Evolutionary conservation across 1,140 invertebrate genomes (phyloP).

Genomic region (Scaptomyza hsui): DNA sequence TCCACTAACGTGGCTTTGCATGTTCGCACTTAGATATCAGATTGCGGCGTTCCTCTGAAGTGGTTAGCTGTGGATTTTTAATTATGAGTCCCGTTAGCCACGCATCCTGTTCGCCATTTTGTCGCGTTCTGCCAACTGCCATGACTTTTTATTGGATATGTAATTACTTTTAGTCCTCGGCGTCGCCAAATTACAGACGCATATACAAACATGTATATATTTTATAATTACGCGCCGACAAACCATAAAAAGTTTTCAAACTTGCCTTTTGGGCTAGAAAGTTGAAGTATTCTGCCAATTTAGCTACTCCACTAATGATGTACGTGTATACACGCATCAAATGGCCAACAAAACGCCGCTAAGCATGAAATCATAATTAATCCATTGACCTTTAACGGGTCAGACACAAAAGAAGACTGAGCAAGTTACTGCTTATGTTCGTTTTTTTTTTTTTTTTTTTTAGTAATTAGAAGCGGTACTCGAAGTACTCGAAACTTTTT

Average conservation of each 20-base stretch:
- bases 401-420: neutral
- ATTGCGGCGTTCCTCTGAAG: conserved; percentile 18
- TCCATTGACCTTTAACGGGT: conserved; percentile 48
- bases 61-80: conserved; percentile 60
- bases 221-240: conserved; percentile 69
- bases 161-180: conserved; percentile 66
- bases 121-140: conserved; percentile 44
- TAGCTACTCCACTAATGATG: conserved; percentile 53
- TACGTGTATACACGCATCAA: conserved; percentile 35
- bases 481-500: neutral
- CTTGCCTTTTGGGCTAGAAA: conserved; percentile 35
- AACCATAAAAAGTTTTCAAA: conserved; percentile 46
- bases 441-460: neutral
- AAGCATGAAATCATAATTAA: conserved; percentile 41
- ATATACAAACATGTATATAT: conserved; percentile 58
- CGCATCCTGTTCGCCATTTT: conserved; percentile 37
- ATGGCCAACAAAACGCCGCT: conserved; percentile 38
- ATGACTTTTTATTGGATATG: conserved; percentile 78
- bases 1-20: conserved; percentile 1
- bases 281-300: conserved; percentile 40
- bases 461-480: conserved; percentile 3
- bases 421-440: neutral
- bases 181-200: conserved; percentile 48
- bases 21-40: conserved; percentile 34
- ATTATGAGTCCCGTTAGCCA: conserved; percentile 53